A percentile compares a stretch with the other conserved stretches of the same genome.
Conservation (phyloP, 2,797 vertebrate species). For the Phalloptychus januarius region DNA sequence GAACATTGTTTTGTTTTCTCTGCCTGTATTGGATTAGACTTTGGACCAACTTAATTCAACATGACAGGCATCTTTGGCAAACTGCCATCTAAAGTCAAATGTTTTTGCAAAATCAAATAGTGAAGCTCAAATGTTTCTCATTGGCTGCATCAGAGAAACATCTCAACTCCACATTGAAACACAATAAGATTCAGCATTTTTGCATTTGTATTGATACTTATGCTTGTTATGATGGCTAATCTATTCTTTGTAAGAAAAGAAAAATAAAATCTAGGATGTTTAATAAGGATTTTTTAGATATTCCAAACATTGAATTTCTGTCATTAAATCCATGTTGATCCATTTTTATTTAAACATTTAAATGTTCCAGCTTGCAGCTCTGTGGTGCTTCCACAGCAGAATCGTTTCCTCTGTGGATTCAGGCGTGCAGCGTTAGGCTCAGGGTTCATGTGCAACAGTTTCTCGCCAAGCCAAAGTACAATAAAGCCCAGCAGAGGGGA, state of each 20-base stretch:
- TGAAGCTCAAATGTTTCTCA: neutral
- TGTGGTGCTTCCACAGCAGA: neutral
- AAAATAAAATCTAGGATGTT: neutral
- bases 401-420: neutral
- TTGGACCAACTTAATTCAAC: neutral
- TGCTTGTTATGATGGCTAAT: neutral
- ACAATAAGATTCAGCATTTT: neutral
- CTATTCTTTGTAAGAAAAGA: neutral
- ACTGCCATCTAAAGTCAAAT: neutral
- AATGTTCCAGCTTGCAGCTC: neutral
- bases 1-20: neutral
- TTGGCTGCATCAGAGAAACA: too few relatives aligned
- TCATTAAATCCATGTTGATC: neutral
- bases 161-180: neutral
- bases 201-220: neutral
- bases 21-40: neutral
- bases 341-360: neutral
- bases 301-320: neutral
- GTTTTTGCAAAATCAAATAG: neutral
- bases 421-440: neutral
- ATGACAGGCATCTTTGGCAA: neutral
- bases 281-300: neutral
- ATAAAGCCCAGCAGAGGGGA: constrained; percentile 7
- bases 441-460: neutral
- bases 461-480: neutral